A percentile compares a stretch with the other conserved stretches of the same genome.
Evolutionary conservation across 2,113 vertebrate genomes (phyloP).

Genomic region (Archocentrus centrarchus): DNA sequence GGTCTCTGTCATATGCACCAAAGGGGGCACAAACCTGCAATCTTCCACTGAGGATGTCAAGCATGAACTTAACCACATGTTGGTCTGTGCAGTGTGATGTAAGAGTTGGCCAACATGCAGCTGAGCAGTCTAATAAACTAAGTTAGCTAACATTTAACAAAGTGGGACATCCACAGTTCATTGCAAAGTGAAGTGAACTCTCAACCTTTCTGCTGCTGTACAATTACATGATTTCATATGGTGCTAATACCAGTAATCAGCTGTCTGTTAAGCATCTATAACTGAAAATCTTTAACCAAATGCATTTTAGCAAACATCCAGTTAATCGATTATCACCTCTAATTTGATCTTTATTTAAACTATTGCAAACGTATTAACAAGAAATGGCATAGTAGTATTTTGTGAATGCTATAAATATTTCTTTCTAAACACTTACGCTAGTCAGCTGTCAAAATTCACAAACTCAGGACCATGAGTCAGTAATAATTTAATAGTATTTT

Average conservation of each 20-base stretch:
- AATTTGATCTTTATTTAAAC: not conserved
- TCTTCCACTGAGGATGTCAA: not conserved
- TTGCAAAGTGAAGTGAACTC: not conserved
- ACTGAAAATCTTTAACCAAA: not conserved
- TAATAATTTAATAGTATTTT: not conserved
- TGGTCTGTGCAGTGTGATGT: not conserved
- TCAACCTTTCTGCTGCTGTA: not conserved
- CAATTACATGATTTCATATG: not conserved
- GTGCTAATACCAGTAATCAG: not conserved
- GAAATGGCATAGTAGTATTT: not conserved
- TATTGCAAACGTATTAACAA: not conserved
- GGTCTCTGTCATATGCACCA: slow-evolving; percentile 15
- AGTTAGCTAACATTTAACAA: not conserved
- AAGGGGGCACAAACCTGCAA: slow-evolving; percentile 22
- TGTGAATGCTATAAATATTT: not conserved
- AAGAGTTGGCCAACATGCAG: not conserved
- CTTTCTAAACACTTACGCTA: not conserved
- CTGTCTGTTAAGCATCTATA: slow-evolving; percentile 1
- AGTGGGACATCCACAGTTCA: not conserved
- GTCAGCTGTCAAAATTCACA: not conserved
- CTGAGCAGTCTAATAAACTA: not conserved
- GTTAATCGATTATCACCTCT: not conserved
- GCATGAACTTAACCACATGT: slow-evolving; percentile 13
- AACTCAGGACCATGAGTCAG: not conserved
- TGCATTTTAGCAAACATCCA: not conserved